phyloP scores from a whole-genome alignment of 2,888 invertebrate genomes.

The Margaritifera margaritifera region DNA sequence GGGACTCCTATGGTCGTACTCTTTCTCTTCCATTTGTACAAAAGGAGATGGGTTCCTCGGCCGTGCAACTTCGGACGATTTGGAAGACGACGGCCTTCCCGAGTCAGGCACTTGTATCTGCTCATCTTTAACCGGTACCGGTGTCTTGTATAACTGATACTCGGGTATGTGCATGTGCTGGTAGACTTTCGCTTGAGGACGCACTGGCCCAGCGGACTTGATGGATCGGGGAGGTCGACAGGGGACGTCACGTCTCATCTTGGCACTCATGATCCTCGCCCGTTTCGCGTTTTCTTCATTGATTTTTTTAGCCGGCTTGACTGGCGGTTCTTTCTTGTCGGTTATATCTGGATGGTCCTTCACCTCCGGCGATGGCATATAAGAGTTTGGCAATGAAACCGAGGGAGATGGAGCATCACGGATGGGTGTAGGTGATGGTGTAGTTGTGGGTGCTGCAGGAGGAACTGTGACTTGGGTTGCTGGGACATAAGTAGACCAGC shows the following conservation, averaged over 20 bases:
- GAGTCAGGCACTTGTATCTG: constrained; percentile 3
- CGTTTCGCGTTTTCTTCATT: constrained; percentile 3
- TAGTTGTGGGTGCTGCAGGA: constrained; percentile 14
- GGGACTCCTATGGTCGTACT: constrained; percentile 4
- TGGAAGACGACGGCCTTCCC: neutral
- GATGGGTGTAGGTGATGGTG: constrained; percentile 12
- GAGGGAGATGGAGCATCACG: constrained; percentile 11
- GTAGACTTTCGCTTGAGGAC: constrained; percentile 27
- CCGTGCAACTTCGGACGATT: neutral
- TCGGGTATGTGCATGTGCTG: neutral
- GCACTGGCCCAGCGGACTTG: constrained; percentile 48
- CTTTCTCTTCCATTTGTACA: neutral
- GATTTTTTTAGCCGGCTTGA: neutral
- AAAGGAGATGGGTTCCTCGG: constrained; percentile 17
- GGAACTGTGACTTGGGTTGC: constrained; percentile 48
- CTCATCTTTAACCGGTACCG: constrained; percentile 5
- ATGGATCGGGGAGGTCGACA: constrained; percentile 40
- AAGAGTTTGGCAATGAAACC: too few species aligned
- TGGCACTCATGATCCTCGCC: constrained; percentile 45
- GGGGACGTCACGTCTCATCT: constrained; percentile 39
- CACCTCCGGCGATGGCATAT: neutral
- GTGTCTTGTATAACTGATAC: constrained; percentile 7
- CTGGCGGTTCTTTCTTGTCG: neutral
- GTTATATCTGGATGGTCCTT: neutral
- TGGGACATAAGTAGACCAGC: constrained; percentile 52